A percentile compares a stretch with the other conserved stretches of the same genome.
phyloP scores from a whole-genome alignment of 2,797 vertebrate genomes.

The Hypotaenidia philippensis region DNA sequence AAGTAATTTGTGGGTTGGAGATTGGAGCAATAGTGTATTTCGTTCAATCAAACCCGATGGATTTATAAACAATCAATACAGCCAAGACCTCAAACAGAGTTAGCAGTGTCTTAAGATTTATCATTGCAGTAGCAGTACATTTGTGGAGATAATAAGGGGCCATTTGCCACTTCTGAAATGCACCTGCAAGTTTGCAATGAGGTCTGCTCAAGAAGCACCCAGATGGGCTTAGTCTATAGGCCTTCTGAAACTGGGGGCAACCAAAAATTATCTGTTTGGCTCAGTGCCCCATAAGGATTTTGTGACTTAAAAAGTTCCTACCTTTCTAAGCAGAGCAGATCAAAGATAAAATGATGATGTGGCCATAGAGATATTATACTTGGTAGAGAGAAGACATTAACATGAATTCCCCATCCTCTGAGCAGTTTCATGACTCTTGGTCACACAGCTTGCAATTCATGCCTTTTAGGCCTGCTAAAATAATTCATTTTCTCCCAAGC shows the following conservation, averaged over 20 bases:
- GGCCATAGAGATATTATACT: neutral
- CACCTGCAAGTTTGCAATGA: neutral
- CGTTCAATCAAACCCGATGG: neutral
- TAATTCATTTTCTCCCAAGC: neutral
- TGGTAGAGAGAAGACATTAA: neutral
- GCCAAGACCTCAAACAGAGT: neutral
- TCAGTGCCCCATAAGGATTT: neutral
- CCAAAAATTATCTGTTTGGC: neutral
- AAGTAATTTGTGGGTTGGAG: constrained; percentile 8
- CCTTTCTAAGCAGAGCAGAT: neutral
- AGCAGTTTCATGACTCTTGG: neutral
- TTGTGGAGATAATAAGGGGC: neutral
- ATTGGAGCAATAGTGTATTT: neutral
- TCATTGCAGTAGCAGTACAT: neutral
- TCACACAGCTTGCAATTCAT: neutral
- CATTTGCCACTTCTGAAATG: neutral
- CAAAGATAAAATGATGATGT: neutral
- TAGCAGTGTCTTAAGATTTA: neutral
- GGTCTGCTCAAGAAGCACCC: neutral
- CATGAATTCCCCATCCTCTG: neutral
- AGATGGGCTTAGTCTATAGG: neutral
- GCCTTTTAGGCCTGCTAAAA: constrained; percentile 1
- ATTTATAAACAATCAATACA: neutral
- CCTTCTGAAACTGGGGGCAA: neutral
- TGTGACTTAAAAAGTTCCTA: neutral